These are phyloP conservation scores for Polypterus bichir DNA, from an alignment of 2,113 vertebrate genomes.

Conservation along the genomic window DNA sequence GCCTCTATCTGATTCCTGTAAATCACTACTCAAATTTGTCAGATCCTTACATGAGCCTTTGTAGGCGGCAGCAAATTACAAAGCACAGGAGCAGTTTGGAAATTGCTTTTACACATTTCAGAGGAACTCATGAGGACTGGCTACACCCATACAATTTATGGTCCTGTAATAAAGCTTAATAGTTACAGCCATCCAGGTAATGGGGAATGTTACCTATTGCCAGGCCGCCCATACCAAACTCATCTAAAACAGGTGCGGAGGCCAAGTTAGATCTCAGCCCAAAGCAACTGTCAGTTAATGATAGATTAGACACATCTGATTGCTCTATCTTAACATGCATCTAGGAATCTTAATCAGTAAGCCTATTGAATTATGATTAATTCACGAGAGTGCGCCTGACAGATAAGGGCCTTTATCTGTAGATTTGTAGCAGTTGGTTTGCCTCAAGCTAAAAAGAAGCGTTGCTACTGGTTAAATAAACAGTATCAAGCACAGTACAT, in stretches of 20 bases:
- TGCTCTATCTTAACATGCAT: slow-evolving; percentile 85
- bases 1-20: slow-evolving; percentile 43
- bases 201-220: slow-evolving; percentile 12
- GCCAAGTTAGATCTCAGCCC: slow-evolving; percentile 56
- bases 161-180: slow-evolving; percentile 15
- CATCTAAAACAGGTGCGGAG: slow-evolving; percentile 42
- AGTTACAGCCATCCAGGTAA: not conserved
- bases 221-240: slow-evolving; percentile 23
- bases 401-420: slow-evolving; percentile 79
- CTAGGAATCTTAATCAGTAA: slow-evolving; percentile 84
- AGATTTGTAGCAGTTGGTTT: slow-evolving; percentile 50
- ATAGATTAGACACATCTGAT: slow-evolving; percentile 77
- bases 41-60: slow-evolving; percentile 32
- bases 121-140: slow-evolving; percentile 14
- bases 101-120: slow-evolving; percentile 18
- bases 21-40: slow-evolving; percentile 54
- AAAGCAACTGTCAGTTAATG: slow-evolving; percentile 66
- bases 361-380: slow-evolving; percentile 84
- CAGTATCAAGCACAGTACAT: slow-evolving; percentile 40
- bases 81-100: slow-evolving; percentile 35
- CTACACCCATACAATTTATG: slow-evolving; percentile 9
- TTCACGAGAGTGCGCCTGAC: slow-evolving; percentile 68
- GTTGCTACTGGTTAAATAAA: slow-evolving; percentile 58
- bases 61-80: slow-evolving; percentile 28
- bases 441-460: slow-evolving; percentile 51